Conservation (phyloP, 1,140 invertebrate genomes). For the Scaptodrosophila lebanonensis region DNA sequence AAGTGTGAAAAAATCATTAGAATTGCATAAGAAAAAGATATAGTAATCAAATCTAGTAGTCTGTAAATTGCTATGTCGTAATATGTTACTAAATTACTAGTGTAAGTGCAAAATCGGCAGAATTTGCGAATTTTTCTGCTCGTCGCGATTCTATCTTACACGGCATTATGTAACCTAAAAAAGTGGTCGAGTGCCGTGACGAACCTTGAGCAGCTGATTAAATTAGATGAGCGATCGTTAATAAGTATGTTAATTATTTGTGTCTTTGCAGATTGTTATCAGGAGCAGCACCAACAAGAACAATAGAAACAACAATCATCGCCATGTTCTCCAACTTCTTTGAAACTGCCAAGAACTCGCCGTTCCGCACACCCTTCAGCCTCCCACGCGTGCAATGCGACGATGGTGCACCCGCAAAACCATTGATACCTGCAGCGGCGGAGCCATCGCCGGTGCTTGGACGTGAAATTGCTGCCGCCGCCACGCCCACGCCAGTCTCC, state of each 20-base stretch:
- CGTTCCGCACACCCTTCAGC: conserved; percentile 84
- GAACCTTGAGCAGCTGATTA: conserved; percentile 45
- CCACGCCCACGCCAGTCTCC: conserved; percentile 78
- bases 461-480: conserved; percentile 81
- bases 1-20: conserved; percentile 24
- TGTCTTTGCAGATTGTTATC: conserved; percentile 23
- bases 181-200: conserved; percentile 12
- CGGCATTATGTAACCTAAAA: conserved; percentile 65
- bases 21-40: conserved; percentile 33
- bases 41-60: conserved; percentile 23
- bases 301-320: conserved; percentile 16
- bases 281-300: conserved; percentile 4
- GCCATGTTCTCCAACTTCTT: conserved; percentile 85
- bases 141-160: conserved; percentile 21
- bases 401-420: conserved; percentile 51
- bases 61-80: not conserved
- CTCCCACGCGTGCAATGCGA: conserved; percentile 80
- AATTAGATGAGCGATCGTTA: too few species aligned
- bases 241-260: conserved; percentile 29
- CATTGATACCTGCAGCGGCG: not conserved
- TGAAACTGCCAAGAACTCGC: conserved; percentile 85
- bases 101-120: not conserved
- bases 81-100: not conserved
- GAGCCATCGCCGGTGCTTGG: conserved; percentile 78
- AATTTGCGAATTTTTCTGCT: not conserved